Conservation (phyloP, 2,113 vertebrate genomes). For the Acanthisitta chloris region DNA sequence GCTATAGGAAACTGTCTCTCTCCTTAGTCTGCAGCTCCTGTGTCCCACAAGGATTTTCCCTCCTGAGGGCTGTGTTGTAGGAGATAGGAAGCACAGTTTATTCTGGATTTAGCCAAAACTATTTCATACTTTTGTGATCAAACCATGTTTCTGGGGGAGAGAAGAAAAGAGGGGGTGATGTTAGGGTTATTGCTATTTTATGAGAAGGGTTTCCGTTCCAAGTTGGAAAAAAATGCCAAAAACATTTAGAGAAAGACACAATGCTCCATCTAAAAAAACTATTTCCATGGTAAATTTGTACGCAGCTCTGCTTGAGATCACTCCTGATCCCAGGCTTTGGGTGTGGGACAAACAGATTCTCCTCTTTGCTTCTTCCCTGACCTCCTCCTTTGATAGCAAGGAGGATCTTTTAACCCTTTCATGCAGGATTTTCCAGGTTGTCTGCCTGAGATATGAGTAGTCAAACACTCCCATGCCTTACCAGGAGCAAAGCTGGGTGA, state of each 20-base stretch:
- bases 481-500: background rate
- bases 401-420: background rate
- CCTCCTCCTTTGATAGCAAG: background rate
- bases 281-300: background rate
- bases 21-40: background rate
- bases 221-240: background rate
- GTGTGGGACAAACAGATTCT: background rate
- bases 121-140: background rate
- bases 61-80: background rate
- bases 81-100: background rate
- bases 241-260: background rate
- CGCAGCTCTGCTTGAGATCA: background rate
- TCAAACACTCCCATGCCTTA: background rate
- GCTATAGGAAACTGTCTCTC: background rate
- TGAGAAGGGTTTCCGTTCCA: background rate
- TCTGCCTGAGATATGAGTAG: background rate
- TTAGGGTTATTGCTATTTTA: background rate
- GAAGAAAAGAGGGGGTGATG: background rate
- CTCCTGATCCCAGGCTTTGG: background rate
- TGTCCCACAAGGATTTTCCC: background rate
- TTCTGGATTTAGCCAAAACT: background rate
- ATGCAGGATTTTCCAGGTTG: background rate
- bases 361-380: background rate
- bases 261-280: background rate
- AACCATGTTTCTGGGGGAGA: accelerated